Evolutionary conservation across 2,888 invertebrate genomes (phyloP).

Genomic region (Campoplex nolae): DNA sequence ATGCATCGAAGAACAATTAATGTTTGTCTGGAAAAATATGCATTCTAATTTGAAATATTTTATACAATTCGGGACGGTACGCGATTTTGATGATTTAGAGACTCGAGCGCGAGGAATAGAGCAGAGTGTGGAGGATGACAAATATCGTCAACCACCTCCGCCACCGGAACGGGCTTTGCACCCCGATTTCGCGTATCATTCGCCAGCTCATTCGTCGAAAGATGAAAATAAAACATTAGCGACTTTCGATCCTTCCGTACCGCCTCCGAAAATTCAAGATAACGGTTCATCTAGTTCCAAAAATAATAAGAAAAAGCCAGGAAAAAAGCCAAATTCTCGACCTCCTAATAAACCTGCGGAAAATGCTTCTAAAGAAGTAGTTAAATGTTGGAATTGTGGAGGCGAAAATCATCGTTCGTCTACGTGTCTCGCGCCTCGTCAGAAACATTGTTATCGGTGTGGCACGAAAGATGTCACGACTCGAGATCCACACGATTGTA

Average conservation of each 20-base stretch:
- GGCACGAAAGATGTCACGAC: neutral
- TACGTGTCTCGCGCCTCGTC: neutral
- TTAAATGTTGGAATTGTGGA: neutral
- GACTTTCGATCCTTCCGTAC: too few relatives aligned
- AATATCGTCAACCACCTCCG: neutral
- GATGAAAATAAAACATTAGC: neutral
- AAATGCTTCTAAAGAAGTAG: neutral
- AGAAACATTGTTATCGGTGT: slow-evolving; percentile 2
- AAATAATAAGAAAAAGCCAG: neutral
- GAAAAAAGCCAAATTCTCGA: neutral
- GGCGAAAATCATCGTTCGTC: neutral
- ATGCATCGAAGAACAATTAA: neutral
- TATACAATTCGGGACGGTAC: neutral
- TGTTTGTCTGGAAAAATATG: slow-evolving; percentile 14
- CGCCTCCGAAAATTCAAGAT: neutral
- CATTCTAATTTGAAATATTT: neutral
- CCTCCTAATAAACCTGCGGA: neutral
- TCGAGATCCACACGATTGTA: neutral
- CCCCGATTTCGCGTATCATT: slow-evolving; percentile 18
- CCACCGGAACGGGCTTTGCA: slow-evolving; percentile 4
- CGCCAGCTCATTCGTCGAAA: neutral
- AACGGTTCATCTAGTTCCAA: neutral
- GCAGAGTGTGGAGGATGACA: neutral
- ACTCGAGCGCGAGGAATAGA: neutral
- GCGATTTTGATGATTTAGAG: neutral